These are phyloP conservation scores for Neotoxoptera formosana DNA, from an alignment of 1,140 invertebrate genomes.

Conservation along the genomic window DNA sequence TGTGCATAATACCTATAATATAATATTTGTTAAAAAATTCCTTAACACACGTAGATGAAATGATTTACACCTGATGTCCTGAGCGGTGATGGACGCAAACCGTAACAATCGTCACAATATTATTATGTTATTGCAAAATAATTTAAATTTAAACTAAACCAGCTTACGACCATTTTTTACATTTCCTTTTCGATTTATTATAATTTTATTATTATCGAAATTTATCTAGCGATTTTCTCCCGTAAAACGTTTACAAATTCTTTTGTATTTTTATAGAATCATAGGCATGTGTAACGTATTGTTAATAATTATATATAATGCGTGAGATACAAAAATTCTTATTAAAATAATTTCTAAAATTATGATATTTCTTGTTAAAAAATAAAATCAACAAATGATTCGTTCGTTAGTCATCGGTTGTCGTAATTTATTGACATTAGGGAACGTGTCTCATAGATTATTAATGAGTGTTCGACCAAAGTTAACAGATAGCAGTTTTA, in stretches of 20 bases:
- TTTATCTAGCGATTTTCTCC: not conserved
- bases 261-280: not conserved
- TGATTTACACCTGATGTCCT: not conserved
- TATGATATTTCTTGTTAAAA: not conserved
- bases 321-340: not conserved
- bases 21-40: not conserved
- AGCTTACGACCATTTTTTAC: not conserved
- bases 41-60: not conserved
- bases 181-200: not conserved
- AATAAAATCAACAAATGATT: slow-evolving; percentile 19
- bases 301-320: not conserved
- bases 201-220: not conserved
- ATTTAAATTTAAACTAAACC: not conserved
- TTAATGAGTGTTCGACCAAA: slow-evolving; percentile 27
- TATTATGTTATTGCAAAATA: not conserved
- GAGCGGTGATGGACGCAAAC: not conserved
- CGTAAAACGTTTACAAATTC: not conserved
- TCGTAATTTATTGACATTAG: slow-evolving; percentile 19
- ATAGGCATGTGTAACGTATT: not conserved
- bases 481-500: not conserved
- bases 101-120: not conserved
- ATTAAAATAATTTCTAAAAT: not conserved
- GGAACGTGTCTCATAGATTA: slow-evolving; percentile 15
- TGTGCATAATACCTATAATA: not conserved
- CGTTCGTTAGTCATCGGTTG: slow-evolving; percentile 7